Evolutionary conservation across 1,140 invertebrate genomes (phyloP).

Genomic region (Rhagoletis pomonella): DNA sequence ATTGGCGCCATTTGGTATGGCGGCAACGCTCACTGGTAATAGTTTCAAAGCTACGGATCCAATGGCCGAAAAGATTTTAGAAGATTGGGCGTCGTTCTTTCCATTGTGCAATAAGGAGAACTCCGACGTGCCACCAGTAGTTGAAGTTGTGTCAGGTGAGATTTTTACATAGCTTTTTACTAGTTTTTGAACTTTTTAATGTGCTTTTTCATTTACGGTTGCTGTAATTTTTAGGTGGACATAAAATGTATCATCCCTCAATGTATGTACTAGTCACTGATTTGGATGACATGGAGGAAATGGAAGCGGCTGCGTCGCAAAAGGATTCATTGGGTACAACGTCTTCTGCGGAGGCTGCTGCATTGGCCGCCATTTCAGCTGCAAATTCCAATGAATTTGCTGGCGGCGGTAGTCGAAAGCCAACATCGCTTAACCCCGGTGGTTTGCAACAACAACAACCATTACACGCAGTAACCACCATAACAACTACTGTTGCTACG

Average conservation of each 20-base stretch:
- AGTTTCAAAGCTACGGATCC: conserved; percentile 84
- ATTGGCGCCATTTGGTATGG: conserved; percentile 93
- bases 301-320: conserved; percentile 67
- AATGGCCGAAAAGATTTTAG: conserved; percentile 85
- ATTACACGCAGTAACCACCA: conserved; percentile 31
- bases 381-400: conserved; percentile 57
- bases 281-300: conserved; percentile 81
- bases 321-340: conserved; percentile 61
- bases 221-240: conserved; percentile 79
- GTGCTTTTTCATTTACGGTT: not conserved
- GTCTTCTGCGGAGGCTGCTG: conserved; percentile 61
- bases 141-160: conserved; percentile 82
- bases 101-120: conserved; percentile 81
- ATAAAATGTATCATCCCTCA: conserved; percentile 94
- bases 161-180: not conserved
- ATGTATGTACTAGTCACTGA: conserved; percentile 95
- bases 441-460: conserved; percentile 34
- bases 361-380: conserved; percentile 66
- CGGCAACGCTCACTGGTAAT: conserved; percentile 92
- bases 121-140: conserved; percentile 80
- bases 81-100: conserved; percentile 97
- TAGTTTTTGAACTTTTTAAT: not conserved
- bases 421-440: not conserved
- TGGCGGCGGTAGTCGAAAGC: conserved; percentile 21
- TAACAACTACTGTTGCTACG: conserved; percentile 35